phyloP scores from a whole-genome alignment of 1,140 invertebrate genomes.

The Oncopeltus fasciatus region DNA sequence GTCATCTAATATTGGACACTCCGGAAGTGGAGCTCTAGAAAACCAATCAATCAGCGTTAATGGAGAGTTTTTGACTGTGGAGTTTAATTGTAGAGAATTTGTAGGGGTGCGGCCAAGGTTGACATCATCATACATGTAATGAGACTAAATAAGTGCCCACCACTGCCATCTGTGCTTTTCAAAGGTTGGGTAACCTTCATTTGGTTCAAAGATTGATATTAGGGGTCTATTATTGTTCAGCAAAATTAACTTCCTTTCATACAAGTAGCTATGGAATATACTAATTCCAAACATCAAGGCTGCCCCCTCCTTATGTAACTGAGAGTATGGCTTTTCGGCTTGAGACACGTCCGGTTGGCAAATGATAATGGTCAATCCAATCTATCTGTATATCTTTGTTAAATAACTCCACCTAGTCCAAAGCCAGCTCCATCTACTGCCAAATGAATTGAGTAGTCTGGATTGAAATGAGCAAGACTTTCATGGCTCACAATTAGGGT shows the following conservation, averaged over 20 bases:
- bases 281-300: not conserved
- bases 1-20: not conserved
- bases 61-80: too few relatives aligned
- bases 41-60: not conserved
- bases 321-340: too few relatives aligned
- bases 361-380: too few relatives aligned
- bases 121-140: not conserved
- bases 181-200: not conserved
- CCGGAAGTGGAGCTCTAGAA: not conserved
- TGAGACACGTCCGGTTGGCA: too few relatives aligned
- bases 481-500: too few relatives aligned
- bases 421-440: too few relatives aligned
- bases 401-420: too few relatives aligned
- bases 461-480: too few relatives aligned
- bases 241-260: not conserved
- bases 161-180: not conserved
- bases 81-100: too few relatives aligned
- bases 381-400: too few relatives aligned
- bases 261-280: not conserved
- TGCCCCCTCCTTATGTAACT: not conserved
- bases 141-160: not conserved
- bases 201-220: not conserved
- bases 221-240: not conserved
- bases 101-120: too few relatives aligned
- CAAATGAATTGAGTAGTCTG: too few relatives aligned